Evolutionary conservation across 1,140 invertebrate genomes (phyloP), one percentile per base, ranked within the genome.

Genomic region (Whitmania pigra): DNA sequence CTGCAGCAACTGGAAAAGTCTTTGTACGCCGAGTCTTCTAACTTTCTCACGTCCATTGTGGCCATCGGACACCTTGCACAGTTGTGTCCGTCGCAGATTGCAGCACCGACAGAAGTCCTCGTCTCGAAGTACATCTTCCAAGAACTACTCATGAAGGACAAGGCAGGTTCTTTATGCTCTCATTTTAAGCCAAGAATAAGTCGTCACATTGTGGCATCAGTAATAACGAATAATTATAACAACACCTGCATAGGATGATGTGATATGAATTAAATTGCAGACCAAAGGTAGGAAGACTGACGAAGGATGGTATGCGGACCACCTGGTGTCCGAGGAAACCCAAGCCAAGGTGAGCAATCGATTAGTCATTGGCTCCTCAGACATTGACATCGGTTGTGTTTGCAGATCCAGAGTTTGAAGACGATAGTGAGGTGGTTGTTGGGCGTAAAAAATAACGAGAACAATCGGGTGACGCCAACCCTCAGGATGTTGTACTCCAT

Each of bases 71-170:
- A 97, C 81, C 91, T 97, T 76, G 93, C 93, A 0, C 89, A 89
- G 77, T 78, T 83, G 69, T 92, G 94, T 82, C 92, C 93, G 0
- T 88, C 93, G 73, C 88, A 89, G 78, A 93, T 86, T 88, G 89
- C 76, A 86, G 89, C 75, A 87, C 78, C 91, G 80, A 92, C 96
- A 74, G 96, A 96, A 83, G 91, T 91, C 80, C 91, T 95, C 78
- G 90, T 97, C 60, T 93, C 93, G 5, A 88, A 93, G 82, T 90
- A 92, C 84, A 91, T 97, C 79, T 93, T 97, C 0, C 95, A 95
- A 83, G 93, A 96, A 79, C 85, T 97, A 0, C 83, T 97, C 27
- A 93, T 96, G 75, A 91, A 93, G 78, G 90, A 92, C 78, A 78
- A 78, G 76, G 81, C 81, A 76, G 75, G 74, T n/a, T n/a, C 7